These are phyloP conservation scores for Ficedula albicollis DNA, from an alignment of 2,797 vertebrate genomes.

Conservation along the genomic window DNA sequence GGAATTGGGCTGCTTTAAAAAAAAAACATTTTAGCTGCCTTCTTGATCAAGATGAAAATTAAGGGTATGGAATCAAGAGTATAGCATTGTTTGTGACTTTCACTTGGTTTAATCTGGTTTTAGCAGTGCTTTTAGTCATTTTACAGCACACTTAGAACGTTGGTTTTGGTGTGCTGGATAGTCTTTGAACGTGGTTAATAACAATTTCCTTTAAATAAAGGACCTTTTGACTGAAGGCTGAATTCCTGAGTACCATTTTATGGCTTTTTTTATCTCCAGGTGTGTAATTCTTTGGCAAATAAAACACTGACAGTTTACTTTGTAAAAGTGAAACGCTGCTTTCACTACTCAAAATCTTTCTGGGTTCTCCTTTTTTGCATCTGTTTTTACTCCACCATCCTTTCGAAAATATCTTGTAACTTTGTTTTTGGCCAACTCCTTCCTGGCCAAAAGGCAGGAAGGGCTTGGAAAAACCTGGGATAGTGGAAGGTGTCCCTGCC, in stretches of 20 bases:
- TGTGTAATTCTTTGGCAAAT: neutral
- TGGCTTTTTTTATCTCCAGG: neutral
- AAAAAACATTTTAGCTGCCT: neutral
- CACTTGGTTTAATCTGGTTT: neutral
- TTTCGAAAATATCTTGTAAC: neutral
- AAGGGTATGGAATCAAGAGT: neutral
- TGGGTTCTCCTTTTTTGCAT: neutral
- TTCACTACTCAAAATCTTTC: neutral
- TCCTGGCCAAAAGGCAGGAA: neutral
- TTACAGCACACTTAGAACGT: accelerated
- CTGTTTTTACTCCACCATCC: neutral
- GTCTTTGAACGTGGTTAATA: neutral
- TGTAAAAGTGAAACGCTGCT: accelerated
- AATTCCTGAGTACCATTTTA: neutral
- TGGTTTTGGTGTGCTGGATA: neutral
- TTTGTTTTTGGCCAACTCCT: neutral
- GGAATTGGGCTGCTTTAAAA: neutral
- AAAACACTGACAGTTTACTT: neutral
- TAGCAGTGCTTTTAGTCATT: neutral
- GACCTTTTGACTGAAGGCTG: neutral
- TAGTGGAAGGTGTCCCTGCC: neutral
- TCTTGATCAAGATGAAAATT: neutral
- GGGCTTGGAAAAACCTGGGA: neutral
- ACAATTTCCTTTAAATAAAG: neutral
- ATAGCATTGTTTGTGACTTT: neutral